These are phyloP conservation scores for Tolmerus cingulatus DNA, from an alignment of 2,888 invertebrate genomes.

Conservation along the genomic window DNA sequence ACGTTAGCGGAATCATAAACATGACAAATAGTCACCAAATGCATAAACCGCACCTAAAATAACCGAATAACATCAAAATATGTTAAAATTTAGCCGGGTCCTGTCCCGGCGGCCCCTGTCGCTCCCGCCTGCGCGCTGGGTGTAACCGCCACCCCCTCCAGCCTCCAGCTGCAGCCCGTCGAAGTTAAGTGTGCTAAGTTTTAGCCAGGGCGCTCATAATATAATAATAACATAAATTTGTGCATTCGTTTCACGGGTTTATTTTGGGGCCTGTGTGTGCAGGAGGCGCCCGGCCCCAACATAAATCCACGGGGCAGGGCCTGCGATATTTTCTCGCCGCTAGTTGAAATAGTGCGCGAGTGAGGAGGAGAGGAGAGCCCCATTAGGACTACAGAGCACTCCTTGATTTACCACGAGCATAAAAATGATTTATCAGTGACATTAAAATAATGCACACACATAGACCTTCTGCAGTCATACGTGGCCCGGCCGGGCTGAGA, in stretches of 20 bases:
- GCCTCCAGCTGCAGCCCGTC: background rate
- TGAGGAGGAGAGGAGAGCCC: slow-evolving; percentile 44
- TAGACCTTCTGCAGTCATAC: slow-evolving; percentile 24
- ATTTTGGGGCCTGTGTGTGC: background rate
- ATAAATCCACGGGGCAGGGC: slow-evolving; percentile 43
- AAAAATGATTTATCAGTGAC: slow-evolving; percentile 63
- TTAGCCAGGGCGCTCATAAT: slow-evolving; percentile 36
- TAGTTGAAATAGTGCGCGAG: slow-evolving; percentile 34
- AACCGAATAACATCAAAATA: slow-evolving; percentile 46
- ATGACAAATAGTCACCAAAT: slow-evolving; percentile 47
- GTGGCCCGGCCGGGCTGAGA: background rate
- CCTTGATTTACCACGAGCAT: slow-evolving; percentile 64
- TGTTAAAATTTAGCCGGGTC: slow-evolving; percentile 44
- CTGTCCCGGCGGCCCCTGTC: background rate
- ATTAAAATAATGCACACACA: slow-evolving; percentile 62
- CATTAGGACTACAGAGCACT: slow-evolving; percentile 50
- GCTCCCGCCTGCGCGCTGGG: background rate
- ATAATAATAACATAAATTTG: slow-evolving; percentile 42
- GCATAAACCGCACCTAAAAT: slow-evolving; percentile 42
- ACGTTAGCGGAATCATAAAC: slow-evolving; percentile 37
- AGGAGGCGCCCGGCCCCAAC: background rate
- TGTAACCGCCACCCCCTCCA: background rate
- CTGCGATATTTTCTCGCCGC: slow-evolving; percentile 47
- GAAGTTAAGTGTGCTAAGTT: slow-evolving; percentile 35
- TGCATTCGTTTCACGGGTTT: slow-evolving; percentile 1